Evolutionary conservation across 1,140 invertebrate genomes (phyloP), one percentile per base, ranked within the genome.

Genomic region (Linepithema humile): DNA sequence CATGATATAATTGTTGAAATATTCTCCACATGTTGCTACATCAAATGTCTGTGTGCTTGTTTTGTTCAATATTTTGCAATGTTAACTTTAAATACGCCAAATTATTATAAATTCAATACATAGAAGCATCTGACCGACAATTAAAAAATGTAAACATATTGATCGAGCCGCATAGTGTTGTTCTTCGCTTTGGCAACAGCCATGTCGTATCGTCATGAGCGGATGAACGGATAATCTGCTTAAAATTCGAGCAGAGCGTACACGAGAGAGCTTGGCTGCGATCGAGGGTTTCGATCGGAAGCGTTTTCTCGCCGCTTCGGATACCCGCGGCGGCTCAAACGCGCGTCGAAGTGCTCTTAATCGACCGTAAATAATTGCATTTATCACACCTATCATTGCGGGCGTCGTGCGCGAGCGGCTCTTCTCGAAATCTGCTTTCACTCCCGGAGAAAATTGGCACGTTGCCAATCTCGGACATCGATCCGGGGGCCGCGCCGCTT

Each of bases 301-400:
- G 67, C 74, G 60, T 53, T 83, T 72, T 67, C 53, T 35, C 83
- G 45, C 59, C 40, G 88, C 82, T 80, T 77, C 87, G 23, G 35
- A 62, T 75, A 83, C 29, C 69, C 74, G 87, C 83, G 75, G 74
- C 72, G 26, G 32, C 53, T 59, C 45, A 82, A 78, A 67, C 59
- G 53, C 59, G 17, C 75, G 84, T 82, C 82, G 78, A 90, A 91
- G 90, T 92, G 90, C 91, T 94, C 92, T 94, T 94, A 94, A 94
- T 94, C 94, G 93, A 93, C 91, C 93, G 93, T 94, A 94, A 94
- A 94, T 94, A 94, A 94, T 94, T 94, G 93, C 93, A 93, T 94
- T 94, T 94, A 94, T 94, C 93, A 93, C 94, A 94, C 93, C 92
- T 94, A 93, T 93, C 91, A 91, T 93, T 93, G 89, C 90, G 64